Conservation (phyloP, 2,113 vertebrate species). For the Sorex fumeus region DNA sequence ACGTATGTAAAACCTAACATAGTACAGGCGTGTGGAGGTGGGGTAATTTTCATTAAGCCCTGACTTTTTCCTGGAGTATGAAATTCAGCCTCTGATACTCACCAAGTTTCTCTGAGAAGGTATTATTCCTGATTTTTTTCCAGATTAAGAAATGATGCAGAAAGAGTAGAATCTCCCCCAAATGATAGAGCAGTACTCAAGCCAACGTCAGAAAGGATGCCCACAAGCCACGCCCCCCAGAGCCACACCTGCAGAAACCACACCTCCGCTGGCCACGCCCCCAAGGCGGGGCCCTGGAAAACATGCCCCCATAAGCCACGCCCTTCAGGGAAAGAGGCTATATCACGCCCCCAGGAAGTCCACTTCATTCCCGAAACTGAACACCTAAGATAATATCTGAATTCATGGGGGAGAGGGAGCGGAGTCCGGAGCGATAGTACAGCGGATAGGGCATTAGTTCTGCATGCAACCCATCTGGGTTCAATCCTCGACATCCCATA, state of each 20-base stretch:
- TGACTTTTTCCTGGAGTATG: neutral
- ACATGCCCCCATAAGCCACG: neutral
- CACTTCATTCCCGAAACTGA: neutral
- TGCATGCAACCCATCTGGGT: no score
- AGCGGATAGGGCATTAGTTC: no score
- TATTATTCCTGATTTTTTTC: neutral
- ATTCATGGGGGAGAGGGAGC: neutral
- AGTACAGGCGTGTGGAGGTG: neutral
- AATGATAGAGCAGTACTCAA: neutral
- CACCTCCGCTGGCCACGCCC: neutral
- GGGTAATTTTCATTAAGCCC: neutral
- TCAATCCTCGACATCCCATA: no score
- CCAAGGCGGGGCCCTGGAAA: neutral
- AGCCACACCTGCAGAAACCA: neutral
- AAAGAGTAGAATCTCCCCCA: neutral
- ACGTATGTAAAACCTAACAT: accelerated
- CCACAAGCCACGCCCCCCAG: no score
- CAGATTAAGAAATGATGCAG: neutral
- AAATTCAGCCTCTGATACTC: neutral
- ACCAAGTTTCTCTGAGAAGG: neutral
- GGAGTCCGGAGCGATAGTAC: no score
- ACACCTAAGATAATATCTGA: neutral
- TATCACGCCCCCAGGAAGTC: no score
- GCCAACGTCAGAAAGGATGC: neutral
- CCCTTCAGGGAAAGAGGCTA: neutral